A percentile compares a stretch with the other conserved stretches of the same genome.
These are phyloP conservation scores for Cairina moschata DNA, from an alignment of 2,113 vertebrate species.

Conservation along the genomic window DNA sequence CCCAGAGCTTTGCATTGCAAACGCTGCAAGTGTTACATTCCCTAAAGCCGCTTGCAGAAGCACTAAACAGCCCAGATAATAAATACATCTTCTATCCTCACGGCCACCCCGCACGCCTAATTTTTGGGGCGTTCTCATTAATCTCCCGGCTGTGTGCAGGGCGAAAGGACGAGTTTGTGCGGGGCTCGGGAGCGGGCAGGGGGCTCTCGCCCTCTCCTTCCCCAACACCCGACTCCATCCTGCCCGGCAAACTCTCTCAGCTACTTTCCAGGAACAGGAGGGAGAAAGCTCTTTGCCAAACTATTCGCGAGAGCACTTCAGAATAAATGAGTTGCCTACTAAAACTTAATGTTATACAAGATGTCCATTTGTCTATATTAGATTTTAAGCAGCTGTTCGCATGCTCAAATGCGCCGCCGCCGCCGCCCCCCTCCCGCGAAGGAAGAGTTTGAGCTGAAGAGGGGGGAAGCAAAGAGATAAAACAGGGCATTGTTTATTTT, in stretches of 20 bases:
- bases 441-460: background rate
- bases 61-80: background rate
- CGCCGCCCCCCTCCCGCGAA: background rate
- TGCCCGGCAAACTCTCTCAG: background rate
- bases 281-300: conserved; percentile 41
- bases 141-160: background rate
- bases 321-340: conserved; percentile 65
- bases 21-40: background rate
- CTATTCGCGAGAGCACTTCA: conserved; percentile 1
- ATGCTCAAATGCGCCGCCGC: background rate
- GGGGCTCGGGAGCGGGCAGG: background rate
- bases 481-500: conserved; percentile 52
- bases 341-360: conserved; percentile 66
- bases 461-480: conserved; percentile 38
- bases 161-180: background rate
- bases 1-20: background rate
- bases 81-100: background rate
- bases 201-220: background rate
- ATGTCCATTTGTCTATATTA: conserved; percentile 57
- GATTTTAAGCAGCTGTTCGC: conserved; percentile 67
- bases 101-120: fast-evolving
- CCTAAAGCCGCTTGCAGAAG: background rate
- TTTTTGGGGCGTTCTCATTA: background rate
- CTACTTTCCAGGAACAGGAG: conserved; percentile 20
- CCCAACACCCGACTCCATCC: background rate